These are phyloP conservation scores for Gallinago stenura DNA, from an alignment of 2,797 vertebrate species.

Conservation along the genomic window DNA sequence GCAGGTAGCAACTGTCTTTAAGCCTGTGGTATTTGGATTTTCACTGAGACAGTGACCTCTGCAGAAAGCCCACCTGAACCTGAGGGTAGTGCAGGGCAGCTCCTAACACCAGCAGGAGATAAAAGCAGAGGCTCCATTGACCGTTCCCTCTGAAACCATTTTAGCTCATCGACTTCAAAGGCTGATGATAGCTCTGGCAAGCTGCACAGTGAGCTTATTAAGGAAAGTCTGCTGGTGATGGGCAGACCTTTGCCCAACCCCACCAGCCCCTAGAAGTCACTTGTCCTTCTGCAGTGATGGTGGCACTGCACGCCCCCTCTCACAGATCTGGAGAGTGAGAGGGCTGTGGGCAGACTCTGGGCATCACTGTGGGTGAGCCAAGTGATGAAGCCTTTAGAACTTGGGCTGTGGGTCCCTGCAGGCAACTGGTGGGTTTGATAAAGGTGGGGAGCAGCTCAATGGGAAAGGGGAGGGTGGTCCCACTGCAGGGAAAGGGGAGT, in stretches of 20 bases:
- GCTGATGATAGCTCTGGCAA: not conserved
- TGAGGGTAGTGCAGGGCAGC: not conserved
- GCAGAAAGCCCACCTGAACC: not conserved
- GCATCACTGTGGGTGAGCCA: not conserved
- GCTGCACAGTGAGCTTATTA: not conserved
- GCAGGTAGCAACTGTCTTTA: not conserved
- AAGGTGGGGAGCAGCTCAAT: not conserved
- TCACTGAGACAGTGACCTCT: not conserved
- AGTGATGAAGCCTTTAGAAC: not conserved
- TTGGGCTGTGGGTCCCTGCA: not conserved
- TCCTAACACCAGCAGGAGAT: not conserved
- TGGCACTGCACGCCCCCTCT: rapidly evolving
- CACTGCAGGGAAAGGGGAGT: not conserved
- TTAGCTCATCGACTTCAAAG: not conserved
- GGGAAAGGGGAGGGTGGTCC: not conserved
- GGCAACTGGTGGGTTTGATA: not conserved
- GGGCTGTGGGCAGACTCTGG: not conserved
- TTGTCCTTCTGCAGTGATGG: not conserved
- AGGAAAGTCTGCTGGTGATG: not conserved
- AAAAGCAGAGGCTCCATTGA: not conserved
- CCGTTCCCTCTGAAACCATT: not conserved
- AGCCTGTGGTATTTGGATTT: not conserved
- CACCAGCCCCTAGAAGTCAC: not conserved
- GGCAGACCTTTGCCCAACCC: not conserved
- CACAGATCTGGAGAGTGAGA: not conserved